phyloP scores from a whole-genome alignment of 2,888 invertebrate species.

The Cheiracanthium punctorium region DNA sequence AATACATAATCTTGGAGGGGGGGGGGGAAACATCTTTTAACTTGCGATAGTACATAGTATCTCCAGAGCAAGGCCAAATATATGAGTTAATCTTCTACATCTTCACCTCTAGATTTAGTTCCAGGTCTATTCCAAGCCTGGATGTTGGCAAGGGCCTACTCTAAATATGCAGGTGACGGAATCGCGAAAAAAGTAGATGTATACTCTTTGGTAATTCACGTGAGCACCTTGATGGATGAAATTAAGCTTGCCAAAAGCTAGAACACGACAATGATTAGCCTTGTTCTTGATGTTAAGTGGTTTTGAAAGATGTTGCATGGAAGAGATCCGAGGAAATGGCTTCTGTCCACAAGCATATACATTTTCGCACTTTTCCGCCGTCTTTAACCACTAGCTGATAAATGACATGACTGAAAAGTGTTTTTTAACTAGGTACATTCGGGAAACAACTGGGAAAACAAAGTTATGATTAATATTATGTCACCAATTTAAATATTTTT shows the following conservation, averaged over 20 bases:
- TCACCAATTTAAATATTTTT: background rate
- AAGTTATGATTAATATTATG: background rate
- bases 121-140: conserved; percentile 57
- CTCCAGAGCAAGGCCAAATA: conserved; percentile 38
- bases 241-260: conserved; percentile 53
- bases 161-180: conserved; percentile 64
- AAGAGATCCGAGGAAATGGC: conserved; percentile 54
- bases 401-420: conserved; percentile 16
- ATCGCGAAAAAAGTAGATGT: conserved; percentile 21
- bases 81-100: conserved; percentile 57
- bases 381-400: conserved; percentile 52
- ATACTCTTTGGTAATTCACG: conserved; percentile 56
- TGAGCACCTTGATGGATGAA: conserved; percentile 54
- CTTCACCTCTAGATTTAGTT: conserved; percentile 58
- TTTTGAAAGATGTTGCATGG: conserved; percentile 64
- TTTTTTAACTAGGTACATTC: background rate
- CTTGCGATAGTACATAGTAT: conserved; percentile 19
- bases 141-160: conserved; percentile 52
- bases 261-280: conserved; percentile 54
- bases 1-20: background rate
- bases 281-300: conserved; percentile 64
- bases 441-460: background rate
- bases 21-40: no score
- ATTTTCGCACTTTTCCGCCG: conserved; percentile 34
- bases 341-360: conserved; percentile 55